Percentiles rank a stretch among this genome's conserved stretches.
Conservation (phyloP, 2,113 vertebrate species). For the Trochalopteron elliotii region DNA sequence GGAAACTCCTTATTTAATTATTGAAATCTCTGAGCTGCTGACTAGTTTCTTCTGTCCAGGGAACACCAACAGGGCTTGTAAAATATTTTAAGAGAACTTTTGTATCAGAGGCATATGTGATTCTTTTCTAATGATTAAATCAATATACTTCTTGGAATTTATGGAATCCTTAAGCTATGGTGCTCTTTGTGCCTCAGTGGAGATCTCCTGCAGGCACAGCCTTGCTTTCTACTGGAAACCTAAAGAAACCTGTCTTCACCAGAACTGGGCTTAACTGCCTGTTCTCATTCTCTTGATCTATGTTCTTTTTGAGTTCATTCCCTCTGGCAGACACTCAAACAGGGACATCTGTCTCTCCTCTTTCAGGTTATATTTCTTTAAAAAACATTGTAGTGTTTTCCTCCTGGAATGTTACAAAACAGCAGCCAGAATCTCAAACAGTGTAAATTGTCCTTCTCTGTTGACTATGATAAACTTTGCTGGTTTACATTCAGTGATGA, state of each 20-base stretch:
- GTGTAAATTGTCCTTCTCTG: not conserved
- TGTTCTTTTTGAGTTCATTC: not conserved
- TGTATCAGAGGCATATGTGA: not conserved
- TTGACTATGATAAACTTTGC: not conserved
- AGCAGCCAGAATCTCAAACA: not conserved
- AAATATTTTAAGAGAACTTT: not conserved
- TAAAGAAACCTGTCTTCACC: not conserved
- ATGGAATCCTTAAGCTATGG: not conserved
- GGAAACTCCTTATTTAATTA: not conserved
- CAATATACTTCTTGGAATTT: not conserved
- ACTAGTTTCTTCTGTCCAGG: not conserved
- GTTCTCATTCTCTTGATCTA: conserved; percentile 21
- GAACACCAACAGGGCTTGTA: not conserved
- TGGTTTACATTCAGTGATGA: not conserved
- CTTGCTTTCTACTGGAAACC: not conserved
- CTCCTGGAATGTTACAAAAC: not conserved
- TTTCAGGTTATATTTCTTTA: conserved; percentile 3
- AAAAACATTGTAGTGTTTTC: not conserved
- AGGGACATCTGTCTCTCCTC: conserved; percentile 21
- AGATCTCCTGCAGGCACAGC: not conserved
- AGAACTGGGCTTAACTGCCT: not conserved
- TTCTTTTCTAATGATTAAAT: not conserved
- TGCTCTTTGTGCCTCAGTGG: not conserved
- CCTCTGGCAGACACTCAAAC: not conserved
- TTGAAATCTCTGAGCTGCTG: not conserved